Percentiles rank a stretch among this genome's conserved stretches.
These are phyloP conservation scores for Takifugu rubripes DNA, from an alignment of 2,797 vertebrate species.

Conservation along the genomic window DNA sequence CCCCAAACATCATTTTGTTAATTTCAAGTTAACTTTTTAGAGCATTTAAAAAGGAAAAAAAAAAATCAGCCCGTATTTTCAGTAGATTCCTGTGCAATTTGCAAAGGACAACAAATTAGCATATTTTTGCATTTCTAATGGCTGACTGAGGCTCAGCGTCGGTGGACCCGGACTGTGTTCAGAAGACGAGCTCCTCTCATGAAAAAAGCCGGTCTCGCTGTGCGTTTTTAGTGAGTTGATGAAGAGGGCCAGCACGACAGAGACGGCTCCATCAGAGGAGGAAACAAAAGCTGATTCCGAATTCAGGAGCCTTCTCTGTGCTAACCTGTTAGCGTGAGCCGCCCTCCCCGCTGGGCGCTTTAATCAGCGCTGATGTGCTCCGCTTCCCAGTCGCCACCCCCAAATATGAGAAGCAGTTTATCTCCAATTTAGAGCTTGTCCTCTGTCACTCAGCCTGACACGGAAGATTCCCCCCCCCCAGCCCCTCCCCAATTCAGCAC, in stretches of 20 bases:
- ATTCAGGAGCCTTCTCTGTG: constrained; percentile 45
- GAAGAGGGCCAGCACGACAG: constrained; percentile 8
- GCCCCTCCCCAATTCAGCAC: constrained; percentile 41
- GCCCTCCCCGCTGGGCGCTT: constrained; percentile 60
- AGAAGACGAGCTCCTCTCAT: too few species aligned
- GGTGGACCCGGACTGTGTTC: too few species aligned
- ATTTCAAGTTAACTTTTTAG: constrained; percentile 59
- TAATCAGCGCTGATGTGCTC: constrained; percentile 71
- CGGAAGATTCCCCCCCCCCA: constrained; percentile 40
- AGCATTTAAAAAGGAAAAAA: constrained; percentile 10
- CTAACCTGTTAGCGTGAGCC: constrained; percentile 46
- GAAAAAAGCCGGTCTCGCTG: too few species aligned
- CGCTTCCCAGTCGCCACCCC: constrained; percentile 68
- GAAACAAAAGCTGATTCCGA: constrained; percentile 33
- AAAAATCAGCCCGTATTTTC: not conserved
- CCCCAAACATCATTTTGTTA: constrained; percentile 70
- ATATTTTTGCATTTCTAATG: not conserved
- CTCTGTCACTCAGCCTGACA: constrained; percentile 61
- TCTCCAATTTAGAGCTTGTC: constrained; percentile 73
- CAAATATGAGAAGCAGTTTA: constrained; percentile 70
- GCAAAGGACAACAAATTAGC: not conserved
- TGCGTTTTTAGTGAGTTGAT: constrained; percentile 4
- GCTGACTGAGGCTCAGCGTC: too few species aligned
- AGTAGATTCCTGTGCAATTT: not conserved
- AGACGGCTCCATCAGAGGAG: constrained; percentile 10